phyloP scores from a whole-genome alignment of 2,888 invertebrate species.

The Neocrepidodera transversa region DNA sequence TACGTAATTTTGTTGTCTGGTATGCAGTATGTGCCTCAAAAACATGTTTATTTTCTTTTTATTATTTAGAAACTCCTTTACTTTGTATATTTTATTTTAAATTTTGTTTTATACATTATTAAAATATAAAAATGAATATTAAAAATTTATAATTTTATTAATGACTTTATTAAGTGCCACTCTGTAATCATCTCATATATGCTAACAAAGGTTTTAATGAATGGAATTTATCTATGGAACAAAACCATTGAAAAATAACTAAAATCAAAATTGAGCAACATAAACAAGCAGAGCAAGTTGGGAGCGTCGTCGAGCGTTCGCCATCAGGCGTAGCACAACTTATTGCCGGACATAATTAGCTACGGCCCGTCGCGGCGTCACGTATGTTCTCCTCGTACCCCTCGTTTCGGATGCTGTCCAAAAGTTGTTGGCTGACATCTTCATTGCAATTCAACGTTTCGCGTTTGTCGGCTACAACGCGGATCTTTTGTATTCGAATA shows the following conservation, averaged over 20 bases:
- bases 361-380: conserved; percentile 52
- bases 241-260: conserved; percentile 6
- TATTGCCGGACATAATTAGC: conserved; percentile 58
- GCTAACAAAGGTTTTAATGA: too few relatives aligned
- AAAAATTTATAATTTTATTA: too few relatives aligned
- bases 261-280: background rate
- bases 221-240: background rate
- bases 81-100: too few relatives aligned
- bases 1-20: too few relatives aligned
- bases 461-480: conserved; percentile 4
- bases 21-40: too few relatives aligned
- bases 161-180: too few relatives aligned
- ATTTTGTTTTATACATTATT: too few relatives aligned
- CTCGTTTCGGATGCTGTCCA: background rate
- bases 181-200: too few relatives aligned
- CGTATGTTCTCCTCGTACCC: conserved; percentile 48
- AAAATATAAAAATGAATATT: too few relatives aligned
- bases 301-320: conserved; percentile 5
- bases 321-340: conserved; percentile 46
- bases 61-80: too few relatives aligned
- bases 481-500: conserved; percentile 44
- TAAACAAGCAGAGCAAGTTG: conserved; percentile 4
- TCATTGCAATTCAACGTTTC: conserved; percentile 46
- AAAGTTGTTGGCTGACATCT: conserved; percentile 52
- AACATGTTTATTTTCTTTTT: too few relatives aligned